phyloP scores from a whole-genome alignment of 2,113 vertebrate species.

The Cephalopterus ornatus region DNA sequence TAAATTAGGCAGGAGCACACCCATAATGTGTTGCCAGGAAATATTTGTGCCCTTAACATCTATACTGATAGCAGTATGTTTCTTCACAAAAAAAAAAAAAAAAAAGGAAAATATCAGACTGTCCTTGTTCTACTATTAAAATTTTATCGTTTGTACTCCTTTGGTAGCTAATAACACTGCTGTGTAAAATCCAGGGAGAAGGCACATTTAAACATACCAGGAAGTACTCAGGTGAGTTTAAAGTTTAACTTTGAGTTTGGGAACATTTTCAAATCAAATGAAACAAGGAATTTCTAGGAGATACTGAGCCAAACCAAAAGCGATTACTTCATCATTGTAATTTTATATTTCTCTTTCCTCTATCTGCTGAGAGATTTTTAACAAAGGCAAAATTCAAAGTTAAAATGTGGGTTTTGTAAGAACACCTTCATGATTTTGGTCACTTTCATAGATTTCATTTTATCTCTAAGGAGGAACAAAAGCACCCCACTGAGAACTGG shows the following conservation, averaged over 20 bases:
- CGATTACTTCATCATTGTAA: slow-evolving; percentile 7
- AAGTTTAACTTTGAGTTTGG: slow-evolving; percentile 46
- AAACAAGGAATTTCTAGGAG: slow-evolving; percentile 33
- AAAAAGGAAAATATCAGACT: background rate
- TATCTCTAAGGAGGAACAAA: slow-evolving; percentile 61
- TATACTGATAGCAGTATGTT: background rate
- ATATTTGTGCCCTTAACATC: slow-evolving; percentile 27
- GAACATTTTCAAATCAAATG: slow-evolving; percentile 36
- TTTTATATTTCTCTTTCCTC: slow-evolving; percentile 43
- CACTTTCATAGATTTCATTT: slow-evolving; percentile 61
- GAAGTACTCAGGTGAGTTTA: slow-evolving; percentile 26
- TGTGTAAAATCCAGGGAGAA: background rate
- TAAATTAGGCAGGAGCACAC: slow-evolving; percentile 38
- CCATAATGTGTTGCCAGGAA: slow-evolving; percentile 33
- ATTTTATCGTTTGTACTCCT: background rate
- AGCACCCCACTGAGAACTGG: slow-evolving; percentile 4
- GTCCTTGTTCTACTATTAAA: background rate
- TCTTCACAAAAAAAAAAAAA: background rate
- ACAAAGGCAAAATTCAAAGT: slow-evolving; percentile 64
- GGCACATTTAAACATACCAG: slow-evolving; percentile 27
- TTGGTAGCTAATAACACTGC: background rate
- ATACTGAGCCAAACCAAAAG: slow-evolving; percentile 19
- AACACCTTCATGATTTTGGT: slow-evolving; percentile 27
- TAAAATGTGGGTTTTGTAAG: slow-evolving; percentile 59
- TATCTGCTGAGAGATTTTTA: slow-evolving; percentile 1